These are phyloP conservation scores for Columba livia DNA, from an alignment of 2,113 vertebrate genomes.

Conservation along the genomic window DNA sequence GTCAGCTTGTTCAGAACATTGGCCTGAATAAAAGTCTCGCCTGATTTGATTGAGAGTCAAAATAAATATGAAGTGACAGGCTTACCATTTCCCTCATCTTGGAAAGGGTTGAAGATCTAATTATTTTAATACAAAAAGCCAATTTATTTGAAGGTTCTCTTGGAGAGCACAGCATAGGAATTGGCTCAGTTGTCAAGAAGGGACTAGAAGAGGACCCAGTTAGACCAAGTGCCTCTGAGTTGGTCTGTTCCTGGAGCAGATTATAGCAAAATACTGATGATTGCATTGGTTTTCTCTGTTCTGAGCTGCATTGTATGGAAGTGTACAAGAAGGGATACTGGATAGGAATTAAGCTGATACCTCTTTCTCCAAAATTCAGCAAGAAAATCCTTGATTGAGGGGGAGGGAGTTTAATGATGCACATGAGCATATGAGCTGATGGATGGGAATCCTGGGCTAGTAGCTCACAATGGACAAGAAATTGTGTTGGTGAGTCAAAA, in stretches of 20 bases:
- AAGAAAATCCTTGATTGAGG: not conserved
- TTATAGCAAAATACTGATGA: not conserved
- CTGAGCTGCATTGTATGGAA: not conserved
- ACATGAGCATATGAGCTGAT: not conserved
- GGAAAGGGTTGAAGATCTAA: not conserved
- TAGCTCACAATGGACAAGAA: not conserved
- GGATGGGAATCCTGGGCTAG: not conserved
- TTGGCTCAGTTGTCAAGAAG: not conserved
- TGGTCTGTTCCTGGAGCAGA: not conserved
- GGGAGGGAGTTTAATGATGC: not conserved
- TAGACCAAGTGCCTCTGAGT: not conserved
- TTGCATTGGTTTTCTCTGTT: not conserved
- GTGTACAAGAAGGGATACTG: not conserved
- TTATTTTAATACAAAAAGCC: not conserved
- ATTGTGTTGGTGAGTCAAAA: not conserved
- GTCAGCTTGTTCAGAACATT: not conserved
- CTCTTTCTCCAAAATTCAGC: not conserved
- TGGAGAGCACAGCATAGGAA: not conserved
- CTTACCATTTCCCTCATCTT: not conserved
- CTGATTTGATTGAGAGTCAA: constrained; percentile 14
- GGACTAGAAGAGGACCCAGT: not conserved
- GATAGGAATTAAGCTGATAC: not conserved
- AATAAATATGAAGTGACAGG: not conserved
- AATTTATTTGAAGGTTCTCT: not conserved
- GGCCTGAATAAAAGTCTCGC: not conserved